phyloP scores from a whole-genome alignment of 2,797 vertebrate genomes.

The Podarcis siculus region DNA sequence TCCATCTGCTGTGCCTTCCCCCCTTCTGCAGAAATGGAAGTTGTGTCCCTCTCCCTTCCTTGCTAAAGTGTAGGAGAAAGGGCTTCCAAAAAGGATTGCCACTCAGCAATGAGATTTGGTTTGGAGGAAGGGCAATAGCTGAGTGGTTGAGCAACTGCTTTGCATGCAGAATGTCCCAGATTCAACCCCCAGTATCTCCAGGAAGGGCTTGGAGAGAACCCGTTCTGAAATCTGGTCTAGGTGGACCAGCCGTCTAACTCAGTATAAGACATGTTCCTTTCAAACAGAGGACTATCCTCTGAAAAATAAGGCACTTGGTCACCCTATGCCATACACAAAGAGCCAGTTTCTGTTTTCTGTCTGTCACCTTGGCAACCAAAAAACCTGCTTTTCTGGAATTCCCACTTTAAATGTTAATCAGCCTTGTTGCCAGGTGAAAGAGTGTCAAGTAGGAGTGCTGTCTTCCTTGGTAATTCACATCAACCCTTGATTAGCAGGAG shows the following conservation, averaged over 20 bases:
- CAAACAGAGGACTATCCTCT: too few species aligned
- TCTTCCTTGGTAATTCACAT: neutral
- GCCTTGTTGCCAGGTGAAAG: conserved; percentile 9
- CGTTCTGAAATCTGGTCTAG: too few species aligned
- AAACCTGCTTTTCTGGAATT: conserved; percentile 4
- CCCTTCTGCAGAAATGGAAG: conserved; percentile 55
- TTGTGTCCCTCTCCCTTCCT: neutral
- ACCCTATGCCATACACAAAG: neutral
- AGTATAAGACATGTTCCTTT: too few species aligned
- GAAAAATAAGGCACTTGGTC: too few species aligned
- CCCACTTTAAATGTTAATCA: conserved; percentile 24
- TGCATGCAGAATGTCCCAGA: too few species aligned
- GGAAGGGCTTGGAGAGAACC: too few species aligned
- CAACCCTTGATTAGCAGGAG: conserved; percentile 8
- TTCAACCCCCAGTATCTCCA: too few species aligned
- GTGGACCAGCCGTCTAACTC: too few species aligned
- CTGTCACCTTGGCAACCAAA: conserved; percentile 1
- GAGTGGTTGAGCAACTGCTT: too few species aligned
- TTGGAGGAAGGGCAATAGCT: too few species aligned
- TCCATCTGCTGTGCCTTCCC: conserved; percentile 50
- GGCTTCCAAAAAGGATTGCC: neutral
- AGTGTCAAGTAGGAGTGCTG: neutral
- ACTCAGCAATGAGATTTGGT: neutral
- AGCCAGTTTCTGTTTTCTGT: conserved; percentile 13
- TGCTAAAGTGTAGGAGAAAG: neutral